Conservation (phyloP, 2,888 invertebrate genomes). For the Drosophila vallismaia region DNA sequence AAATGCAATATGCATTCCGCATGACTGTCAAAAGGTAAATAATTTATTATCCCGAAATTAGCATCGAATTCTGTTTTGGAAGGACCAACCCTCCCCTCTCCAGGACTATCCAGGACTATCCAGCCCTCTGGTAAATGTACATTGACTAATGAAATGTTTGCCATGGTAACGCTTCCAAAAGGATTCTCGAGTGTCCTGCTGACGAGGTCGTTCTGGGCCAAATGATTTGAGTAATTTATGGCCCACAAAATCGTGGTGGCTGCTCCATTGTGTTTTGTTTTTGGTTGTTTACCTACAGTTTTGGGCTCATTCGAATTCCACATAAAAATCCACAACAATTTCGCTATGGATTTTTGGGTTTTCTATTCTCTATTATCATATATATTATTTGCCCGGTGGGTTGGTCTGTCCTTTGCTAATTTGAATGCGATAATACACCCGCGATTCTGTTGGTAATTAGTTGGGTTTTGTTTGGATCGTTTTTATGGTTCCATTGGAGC, state of each 20-base stretch:
- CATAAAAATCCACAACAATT: conserved; percentile 46
- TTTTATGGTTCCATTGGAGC: conserved; percentile 48
- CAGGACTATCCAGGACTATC: background rate
- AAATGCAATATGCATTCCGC: conserved; percentile 3
- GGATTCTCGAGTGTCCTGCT: conserved; percentile 32
- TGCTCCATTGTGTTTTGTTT: conserved; percentile 17
- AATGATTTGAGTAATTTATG: conserved; percentile 80
- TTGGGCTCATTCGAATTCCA: conserved; percentile 24
- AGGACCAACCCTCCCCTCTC: conserved; percentile 11
- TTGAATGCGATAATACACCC: conserved; percentile 72
- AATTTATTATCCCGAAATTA: conserved; percentile 79
- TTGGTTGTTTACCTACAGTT: conserved; percentile 37
- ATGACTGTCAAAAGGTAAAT: conserved; percentile 73
- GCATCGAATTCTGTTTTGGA: conserved; percentile 70
- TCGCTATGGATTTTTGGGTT: conserved; percentile 19
- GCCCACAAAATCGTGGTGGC: conserved; percentile 60
- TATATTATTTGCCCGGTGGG: conserved; percentile 33
- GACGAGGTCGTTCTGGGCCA: conserved; percentile 82
- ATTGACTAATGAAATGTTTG: conserved; percentile 70
- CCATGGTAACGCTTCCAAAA: conserved; percentile 21
- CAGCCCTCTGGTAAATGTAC: conserved; percentile 49
- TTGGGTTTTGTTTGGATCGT: conserved; percentile 64
- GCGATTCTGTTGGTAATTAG: conserved; percentile 72
- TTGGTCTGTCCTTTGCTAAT: conserved; percentile 63
- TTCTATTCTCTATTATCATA: conserved; percentile 14